Percentiles rank a stretch among this genome's conserved stretches.
Evolutionary conservation across 2,888 invertebrate genomes (phyloP).

Genomic region (Asteroscopus sphinx): DNA sequence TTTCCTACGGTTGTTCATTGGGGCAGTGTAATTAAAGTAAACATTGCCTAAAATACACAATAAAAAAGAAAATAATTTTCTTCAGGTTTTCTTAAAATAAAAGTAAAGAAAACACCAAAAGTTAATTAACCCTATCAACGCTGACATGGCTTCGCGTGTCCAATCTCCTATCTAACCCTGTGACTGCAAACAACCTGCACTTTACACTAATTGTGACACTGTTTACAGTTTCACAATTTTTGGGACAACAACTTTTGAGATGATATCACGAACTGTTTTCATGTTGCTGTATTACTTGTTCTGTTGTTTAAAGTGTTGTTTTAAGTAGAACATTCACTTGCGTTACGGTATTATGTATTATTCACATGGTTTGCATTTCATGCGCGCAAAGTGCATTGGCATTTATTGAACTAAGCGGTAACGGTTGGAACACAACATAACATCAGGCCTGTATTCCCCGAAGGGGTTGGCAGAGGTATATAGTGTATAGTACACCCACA

Average conservation of each 20-base stretch:
- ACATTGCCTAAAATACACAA: too few relatives aligned
- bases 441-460: too few relatives aligned
- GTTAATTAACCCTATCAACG: slow-evolving; percentile 21
- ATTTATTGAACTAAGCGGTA: neutral
- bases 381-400: neutral
- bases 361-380: too few relatives aligned
- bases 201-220: slow-evolving; percentile 16
- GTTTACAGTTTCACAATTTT: slow-evolving; percentile 10
- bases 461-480: too few relatives aligned
- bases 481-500: too few relatives aligned
- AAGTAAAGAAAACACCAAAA: neutral
- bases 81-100: too few relatives aligned
- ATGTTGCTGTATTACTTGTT: neutral
- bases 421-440: neutral
- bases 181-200: slow-evolving; percentile 21
- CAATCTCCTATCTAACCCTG: slow-evolving; percentile 39
- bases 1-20: too few relatives aligned
- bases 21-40: too few relatives aligned
- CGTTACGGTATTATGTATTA: neutral
- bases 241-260: slow-evolving; percentile 2
- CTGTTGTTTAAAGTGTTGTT: neutral
- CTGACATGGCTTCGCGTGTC: slow-evolving; percentile 24
- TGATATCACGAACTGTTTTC: neutral
- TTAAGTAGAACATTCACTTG: neutral
- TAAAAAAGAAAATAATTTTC: too few relatives aligned